A percentile compares a stretch with the other conserved stretches of the same genome.
phyloP scores from a whole-genome alignment of 2,888 invertebrate species.

The Polyploca ridens region DNA sequence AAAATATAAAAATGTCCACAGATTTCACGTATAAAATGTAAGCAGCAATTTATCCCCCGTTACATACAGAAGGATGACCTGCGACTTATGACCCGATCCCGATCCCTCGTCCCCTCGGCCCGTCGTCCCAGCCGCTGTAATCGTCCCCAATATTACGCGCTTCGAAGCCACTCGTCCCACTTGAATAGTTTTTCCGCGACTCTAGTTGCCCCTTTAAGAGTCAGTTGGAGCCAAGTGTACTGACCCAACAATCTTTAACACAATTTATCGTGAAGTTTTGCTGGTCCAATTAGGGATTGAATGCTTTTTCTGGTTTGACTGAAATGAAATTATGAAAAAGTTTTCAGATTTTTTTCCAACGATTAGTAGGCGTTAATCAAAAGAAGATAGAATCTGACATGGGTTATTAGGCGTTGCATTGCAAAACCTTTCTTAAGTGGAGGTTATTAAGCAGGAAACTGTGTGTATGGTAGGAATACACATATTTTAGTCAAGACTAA shows the following conservation, averaged over 20 bases:
- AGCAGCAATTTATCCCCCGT: background rate
- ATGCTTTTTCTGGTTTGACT: background rate
- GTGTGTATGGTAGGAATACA: too few relatives aligned
- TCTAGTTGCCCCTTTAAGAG: background rate
- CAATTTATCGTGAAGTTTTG: background rate
- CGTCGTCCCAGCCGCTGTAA: background rate
- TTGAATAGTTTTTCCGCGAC: background rate
- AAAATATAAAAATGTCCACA: too few relatives aligned
- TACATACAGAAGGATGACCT: background rate
- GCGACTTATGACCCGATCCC: background rate
- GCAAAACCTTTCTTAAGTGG: too few relatives aligned
- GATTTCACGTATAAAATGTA: background rate
- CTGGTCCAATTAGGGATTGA: background rate
- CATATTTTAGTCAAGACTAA: too few relatives aligned
- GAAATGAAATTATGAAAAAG: background rate
- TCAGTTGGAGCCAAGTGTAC: background rate
- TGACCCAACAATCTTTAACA: background rate
- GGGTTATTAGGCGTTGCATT: too few relatives aligned
- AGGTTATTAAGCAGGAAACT: too few relatives aligned
- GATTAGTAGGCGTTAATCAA: too few relatives aligned
- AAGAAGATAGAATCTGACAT: too few relatives aligned
- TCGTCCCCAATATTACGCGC: background rate
- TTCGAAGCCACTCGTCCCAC: conserved; percentile 1
- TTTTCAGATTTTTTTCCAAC: too few relatives aligned
- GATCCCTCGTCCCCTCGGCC: background rate